Evolutionary conservation across 1,140 invertebrate species (phyloP).

Genomic region (Drosophila tristis): DNA sequence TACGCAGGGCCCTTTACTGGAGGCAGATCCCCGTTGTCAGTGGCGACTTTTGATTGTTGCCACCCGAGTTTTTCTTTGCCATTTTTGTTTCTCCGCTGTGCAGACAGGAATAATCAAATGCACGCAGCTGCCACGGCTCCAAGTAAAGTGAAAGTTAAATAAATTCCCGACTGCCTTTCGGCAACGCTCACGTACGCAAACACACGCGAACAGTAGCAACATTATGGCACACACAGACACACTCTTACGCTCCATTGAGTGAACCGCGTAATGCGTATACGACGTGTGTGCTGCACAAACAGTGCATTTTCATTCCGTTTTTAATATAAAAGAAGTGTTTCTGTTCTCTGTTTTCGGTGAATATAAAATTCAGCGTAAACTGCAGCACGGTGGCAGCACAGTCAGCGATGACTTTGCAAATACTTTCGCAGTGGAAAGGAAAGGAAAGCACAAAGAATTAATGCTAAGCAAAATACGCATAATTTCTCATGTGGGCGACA

Average conservation of each 20-base stretch:
- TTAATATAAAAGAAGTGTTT: slow-evolving; percentile 25
- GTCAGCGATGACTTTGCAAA: background rate
- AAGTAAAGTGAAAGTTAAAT: slow-evolving; percentile 54
- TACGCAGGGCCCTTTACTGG: slow-evolving; percentile 9
- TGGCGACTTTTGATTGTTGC: slow-evolving; percentile 57
- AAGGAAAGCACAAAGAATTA: background rate
- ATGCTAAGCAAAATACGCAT: slow-evolving; percentile 34
- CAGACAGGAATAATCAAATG: slow-evolving; percentile 43
- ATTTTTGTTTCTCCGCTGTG: slow-evolving; percentile 2
- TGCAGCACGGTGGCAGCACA: too few relatives aligned
- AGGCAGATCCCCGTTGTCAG: slow-evolving; percentile 48
- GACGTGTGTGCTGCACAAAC: slow-evolving; percentile 8
- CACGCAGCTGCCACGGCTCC: slow-evolving; percentile 34
- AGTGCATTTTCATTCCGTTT: slow-evolving; percentile 16
- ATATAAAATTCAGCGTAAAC: slow-evolving; percentile 12
- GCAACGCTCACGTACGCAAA: slow-evolving; percentile 15
- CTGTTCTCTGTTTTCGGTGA: slow-evolving; percentile 18
- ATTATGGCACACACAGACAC: slow-evolving; percentile 2
- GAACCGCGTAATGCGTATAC: slow-evolving; percentile 37
- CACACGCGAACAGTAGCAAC: slow-evolving; percentile 8
- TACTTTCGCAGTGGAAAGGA: background rate
- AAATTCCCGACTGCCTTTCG: slow-evolving; percentile 16
- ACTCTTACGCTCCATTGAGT: slow-evolving; percentile 4
- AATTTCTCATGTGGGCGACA: slow-evolving; percentile 35
- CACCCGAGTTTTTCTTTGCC: slow-evolving; percentile 22